These are phyloP conservation scores for Neotoma lepida DNA, from an alignment of 2,113 vertebrate species.

Conservation along the genomic window DNA sequence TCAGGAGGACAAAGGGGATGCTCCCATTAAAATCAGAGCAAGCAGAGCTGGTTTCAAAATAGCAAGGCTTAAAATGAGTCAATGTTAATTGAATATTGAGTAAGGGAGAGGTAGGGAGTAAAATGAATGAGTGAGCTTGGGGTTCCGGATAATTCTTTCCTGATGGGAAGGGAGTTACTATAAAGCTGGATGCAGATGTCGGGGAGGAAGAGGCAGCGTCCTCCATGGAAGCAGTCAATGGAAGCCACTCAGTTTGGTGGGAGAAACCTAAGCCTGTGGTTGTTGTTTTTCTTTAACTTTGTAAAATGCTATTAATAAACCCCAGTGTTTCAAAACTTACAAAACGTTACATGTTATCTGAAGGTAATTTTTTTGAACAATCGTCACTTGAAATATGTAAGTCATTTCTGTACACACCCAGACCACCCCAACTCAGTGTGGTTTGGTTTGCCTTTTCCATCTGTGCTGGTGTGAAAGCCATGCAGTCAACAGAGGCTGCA, in stretches of 20 bases:
- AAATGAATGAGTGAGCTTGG: constrained; percentile 60
- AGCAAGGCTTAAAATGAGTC: constrained; percentile 71
- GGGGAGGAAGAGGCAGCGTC: neutral
- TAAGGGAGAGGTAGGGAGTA: constrained; percentile 72
- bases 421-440: neutral
- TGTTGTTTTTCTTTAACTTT: neutral
- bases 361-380: constrained; percentile 41
- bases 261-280: neutral
- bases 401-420: neutral
- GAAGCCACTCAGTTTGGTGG: constrained; percentile 37
- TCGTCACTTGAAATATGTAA: neutral
- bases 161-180: constrained; percentile 65
- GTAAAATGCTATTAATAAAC: neutral
- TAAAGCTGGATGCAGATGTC: constrained; percentile 6
- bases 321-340: neutral
- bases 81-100: constrained; percentile 72
- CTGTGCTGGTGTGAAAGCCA: neutral
- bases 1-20: constrained; percentile 29
- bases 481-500: neutral
- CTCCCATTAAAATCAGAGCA: neutral
- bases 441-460: neutral
- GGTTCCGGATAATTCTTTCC: constrained; percentile 62
- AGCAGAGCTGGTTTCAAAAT: constrained; percentile 62
- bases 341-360: constrained; percentile 6
- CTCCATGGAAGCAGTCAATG: neutral